Evolutionary conservation across 2,113 vertebrate species (phyloP).

Genomic region (Artemisiospiza belli): DNA sequence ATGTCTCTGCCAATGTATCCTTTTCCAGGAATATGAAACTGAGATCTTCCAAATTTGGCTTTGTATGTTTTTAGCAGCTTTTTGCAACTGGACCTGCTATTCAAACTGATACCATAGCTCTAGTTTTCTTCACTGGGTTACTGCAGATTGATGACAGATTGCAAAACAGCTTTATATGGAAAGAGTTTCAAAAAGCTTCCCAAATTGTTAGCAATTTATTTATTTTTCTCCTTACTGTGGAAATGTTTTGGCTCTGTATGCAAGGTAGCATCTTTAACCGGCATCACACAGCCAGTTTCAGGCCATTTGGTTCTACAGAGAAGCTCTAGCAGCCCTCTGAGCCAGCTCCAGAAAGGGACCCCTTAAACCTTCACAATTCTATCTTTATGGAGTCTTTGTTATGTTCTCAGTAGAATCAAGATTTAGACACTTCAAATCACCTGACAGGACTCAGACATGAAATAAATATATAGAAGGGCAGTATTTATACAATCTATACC

Average conservation of each 20-base stretch:
- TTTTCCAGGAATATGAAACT: constrained; percentile 49
- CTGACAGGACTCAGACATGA: background rate
- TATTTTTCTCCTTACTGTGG: constrained; percentile 24
- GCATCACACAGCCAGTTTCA: background rate
- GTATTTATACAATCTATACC: background rate
- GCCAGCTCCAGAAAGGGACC: background rate
- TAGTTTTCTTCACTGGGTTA: constrained; percentile 29
- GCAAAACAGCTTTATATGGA: constrained; percentile 23
- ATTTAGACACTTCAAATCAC: background rate
- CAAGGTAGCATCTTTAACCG: constrained; percentile 17
- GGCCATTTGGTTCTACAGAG: background rate
- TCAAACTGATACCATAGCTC: constrained; percentile 32
- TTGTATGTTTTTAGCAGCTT: constrained; percentile 39
- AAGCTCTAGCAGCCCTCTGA: background rate
- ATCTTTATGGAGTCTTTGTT: background rate
- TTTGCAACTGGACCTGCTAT: constrained; percentile 46
- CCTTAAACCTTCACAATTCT: background rate
- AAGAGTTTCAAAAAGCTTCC: constrained; percentile 33
- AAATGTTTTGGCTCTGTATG: background rate
- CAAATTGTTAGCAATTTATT: constrained; percentile 36
- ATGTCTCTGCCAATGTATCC: background rate
- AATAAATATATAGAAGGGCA: background rate
- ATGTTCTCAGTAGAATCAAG: background rate
- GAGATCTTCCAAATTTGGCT: constrained; percentile 26
- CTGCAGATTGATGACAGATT: constrained; percentile 58